Conservation (phyloP, 2,888 invertebrate species). For the Lycocerus yunnanus region DNA sequence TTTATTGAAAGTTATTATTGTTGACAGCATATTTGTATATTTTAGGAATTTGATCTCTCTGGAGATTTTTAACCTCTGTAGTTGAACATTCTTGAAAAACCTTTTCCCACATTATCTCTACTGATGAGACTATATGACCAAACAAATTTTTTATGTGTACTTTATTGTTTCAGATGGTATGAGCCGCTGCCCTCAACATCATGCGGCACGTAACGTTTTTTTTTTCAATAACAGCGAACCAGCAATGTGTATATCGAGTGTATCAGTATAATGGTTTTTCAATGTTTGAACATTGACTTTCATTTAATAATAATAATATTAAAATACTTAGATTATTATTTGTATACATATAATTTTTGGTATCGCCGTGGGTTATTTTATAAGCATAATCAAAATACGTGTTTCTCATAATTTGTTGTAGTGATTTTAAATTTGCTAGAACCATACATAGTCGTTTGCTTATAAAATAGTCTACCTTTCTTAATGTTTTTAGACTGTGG, state of each 20-base stretch:
- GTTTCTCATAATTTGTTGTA: conserved; percentile 28
- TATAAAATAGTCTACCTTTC: conserved; percentile 42
- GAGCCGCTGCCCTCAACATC: conserved; percentile 53
- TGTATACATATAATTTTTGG: conserved; percentile 31
- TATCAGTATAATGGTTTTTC: conserved; percentile 46
- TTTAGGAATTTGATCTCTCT: neutral
- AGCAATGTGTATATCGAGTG: conserved; percentile 55
- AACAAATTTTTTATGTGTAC: neutral
- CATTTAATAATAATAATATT: conserved; percentile 37
- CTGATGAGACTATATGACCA: neutral
- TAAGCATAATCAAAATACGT: conserved; percentile 37
- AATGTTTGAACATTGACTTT: conserved; percentile 43
- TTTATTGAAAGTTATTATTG: neutral
- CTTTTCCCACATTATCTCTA: neutral
- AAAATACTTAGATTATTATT: conserved; percentile 11
- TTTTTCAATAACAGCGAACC: conserved; percentile 54
- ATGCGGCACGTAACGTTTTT: conserved; percentile 54
- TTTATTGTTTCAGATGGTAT: conserved; percentile 53
- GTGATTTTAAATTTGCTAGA: conserved; percentile 26
- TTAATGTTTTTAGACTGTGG: conserved; percentile 48
- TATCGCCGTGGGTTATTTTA: conserved; percentile 45
- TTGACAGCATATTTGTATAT: neutral
- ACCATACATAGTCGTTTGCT: conserved; percentile 31
- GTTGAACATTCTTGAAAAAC: neutral
- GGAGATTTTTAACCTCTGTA: neutral